Percentiles rank a stretch among this genome's conserved stretches.
phyloP scores from a whole-genome alignment of 2,797 vertebrate species.

The Darevskia nairensis region DNA sequence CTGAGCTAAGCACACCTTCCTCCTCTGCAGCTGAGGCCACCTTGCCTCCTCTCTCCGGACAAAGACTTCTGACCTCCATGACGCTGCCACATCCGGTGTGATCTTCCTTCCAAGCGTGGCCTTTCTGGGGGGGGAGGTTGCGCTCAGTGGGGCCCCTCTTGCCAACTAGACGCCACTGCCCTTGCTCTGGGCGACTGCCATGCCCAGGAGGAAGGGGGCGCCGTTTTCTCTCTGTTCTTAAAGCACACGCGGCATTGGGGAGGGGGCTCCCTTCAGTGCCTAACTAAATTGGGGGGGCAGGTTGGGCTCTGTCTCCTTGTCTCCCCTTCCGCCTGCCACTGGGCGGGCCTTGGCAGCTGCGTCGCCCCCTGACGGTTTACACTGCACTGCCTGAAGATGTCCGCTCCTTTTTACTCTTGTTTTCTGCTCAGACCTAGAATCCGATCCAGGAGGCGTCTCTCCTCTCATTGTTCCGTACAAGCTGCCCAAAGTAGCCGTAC shows the following conservation, averaged over 20 bases:
- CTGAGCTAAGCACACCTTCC: too few species aligned
- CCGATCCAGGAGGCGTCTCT: not conserved
- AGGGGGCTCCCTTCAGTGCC: constrained; percentile 59
- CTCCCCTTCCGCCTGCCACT: not conserved
- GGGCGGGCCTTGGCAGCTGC: not conserved
- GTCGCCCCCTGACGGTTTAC: not conserved
- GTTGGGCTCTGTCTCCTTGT: not conserved
- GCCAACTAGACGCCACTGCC: not conserved
- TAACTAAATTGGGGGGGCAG: constrained; percentile 1
- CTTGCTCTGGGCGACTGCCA: not conserved
- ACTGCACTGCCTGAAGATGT: not conserved
- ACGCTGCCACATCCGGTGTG: not conserved
- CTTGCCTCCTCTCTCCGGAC: not conserved
- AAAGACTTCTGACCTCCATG: not conserved
- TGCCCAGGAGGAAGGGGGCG: too few species aligned
- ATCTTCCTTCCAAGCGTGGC: not conserved
- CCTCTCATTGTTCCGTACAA: not conserved
- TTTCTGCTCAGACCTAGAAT: not conserved
- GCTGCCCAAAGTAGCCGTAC: not conserved
- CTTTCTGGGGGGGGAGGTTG: not conserved
- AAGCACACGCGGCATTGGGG: not conserved
- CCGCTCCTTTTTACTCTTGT: not conserved
- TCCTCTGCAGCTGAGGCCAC: too few species aligned
- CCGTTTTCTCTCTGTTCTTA: not conserved
- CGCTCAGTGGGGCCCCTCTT: not conserved